Evolutionary conservation across 2,888 invertebrate genomes (phyloP).

Genomic region (Rhogogaster chlorosoma): DNA sequence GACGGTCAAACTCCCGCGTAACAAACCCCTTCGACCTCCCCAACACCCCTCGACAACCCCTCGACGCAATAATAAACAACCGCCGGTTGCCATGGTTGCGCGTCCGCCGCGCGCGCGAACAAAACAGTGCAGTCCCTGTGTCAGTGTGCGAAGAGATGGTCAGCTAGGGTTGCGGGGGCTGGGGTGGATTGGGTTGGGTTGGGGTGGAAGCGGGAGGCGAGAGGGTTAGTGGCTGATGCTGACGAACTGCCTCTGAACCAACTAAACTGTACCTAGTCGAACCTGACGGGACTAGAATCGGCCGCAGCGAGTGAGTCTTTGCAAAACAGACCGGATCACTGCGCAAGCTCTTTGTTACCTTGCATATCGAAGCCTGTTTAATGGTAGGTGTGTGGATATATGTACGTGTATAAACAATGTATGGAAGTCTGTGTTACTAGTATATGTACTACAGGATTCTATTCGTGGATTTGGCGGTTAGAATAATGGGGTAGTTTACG

Average conservation of each 20-base stretch:
- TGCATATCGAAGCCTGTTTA: conserved; percentile 15
- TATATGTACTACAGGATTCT: background rate
- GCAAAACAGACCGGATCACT: conserved; percentile 25
- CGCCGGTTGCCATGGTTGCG: conserved; percentile 76
- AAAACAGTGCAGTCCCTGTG: conserved; percentile 66
- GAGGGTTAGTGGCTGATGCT: conserved; percentile 55
- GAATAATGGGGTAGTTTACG: background rate
- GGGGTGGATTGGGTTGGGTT: background rate
- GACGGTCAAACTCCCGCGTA: conserved; percentile 59
- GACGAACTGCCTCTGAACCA: conserved; percentile 66
- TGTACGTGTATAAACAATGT: background rate
- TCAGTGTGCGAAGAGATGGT: conserved; percentile 44
- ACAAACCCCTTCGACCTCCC: conserved; percentile 56
- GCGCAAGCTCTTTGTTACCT: conserved; percentile 42
- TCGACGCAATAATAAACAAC: conserved; percentile 77
- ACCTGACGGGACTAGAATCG: conserved; percentile 28
- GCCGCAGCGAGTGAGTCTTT: conserved; percentile 36
- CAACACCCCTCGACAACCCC: conserved; percentile 62
- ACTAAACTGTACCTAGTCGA: conserved; percentile 45
- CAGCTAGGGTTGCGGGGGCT: conserved; percentile 5
- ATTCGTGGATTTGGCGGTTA: conserved; percentile 8
- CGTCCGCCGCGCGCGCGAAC: conserved; percentile 75
- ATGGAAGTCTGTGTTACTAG: background rate
- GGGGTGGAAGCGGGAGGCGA: background rate
- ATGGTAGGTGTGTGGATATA: background rate